Evolutionary conservation across 2,113 vertebrate genomes (phyloP).

Genomic region (Myiopsitta monachus): DNA sequence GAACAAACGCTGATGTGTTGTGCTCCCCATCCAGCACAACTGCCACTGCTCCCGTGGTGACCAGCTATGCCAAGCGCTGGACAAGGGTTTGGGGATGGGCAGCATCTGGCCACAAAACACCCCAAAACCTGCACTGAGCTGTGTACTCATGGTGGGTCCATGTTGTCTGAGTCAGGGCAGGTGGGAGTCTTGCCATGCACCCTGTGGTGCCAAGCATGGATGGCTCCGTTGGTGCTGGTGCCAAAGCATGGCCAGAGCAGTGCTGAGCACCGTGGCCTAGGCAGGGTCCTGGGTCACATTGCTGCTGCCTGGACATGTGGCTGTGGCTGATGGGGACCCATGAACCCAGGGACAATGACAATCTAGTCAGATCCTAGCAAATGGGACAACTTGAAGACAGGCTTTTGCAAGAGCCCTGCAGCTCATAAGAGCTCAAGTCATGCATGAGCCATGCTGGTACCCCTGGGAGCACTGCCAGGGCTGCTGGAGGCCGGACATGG

Average conservation of each 20-base stretch:
- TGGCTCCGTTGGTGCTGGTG: neutral
- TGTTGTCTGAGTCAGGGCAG: neutral
- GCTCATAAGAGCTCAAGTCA: neutral
- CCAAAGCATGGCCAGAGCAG: fast-evolving
- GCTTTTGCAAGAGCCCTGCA: fast-evolving
- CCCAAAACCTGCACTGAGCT: neutral
- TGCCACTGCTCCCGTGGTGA: fast-evolving
- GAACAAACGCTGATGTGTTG: neutral
- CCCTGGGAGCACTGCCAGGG: neutral
- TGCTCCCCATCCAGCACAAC: neutral
- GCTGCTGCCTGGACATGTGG: neutral
- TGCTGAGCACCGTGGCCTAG: fast-evolving
- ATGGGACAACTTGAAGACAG: neutral
- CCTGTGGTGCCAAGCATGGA: fast-evolving
- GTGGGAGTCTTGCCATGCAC: neutral
- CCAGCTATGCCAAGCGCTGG: fast-evolving
- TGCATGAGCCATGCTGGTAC: fast-evolving
- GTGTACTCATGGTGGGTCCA: fast-evolving
- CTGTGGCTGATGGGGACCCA: fast-evolving
- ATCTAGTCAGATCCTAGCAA: neutral
- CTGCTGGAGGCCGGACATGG: neutral
- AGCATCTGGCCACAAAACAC: neutral
- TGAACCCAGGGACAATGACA: neutral
- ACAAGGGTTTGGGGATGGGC: fast-evolving
- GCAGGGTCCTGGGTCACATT: neutral